Evolutionary conservation across 2,888 invertebrate genomes (phyloP), one percentile per base, ranked within the genome.

Genomic region (Drosophila rellima): DNA sequence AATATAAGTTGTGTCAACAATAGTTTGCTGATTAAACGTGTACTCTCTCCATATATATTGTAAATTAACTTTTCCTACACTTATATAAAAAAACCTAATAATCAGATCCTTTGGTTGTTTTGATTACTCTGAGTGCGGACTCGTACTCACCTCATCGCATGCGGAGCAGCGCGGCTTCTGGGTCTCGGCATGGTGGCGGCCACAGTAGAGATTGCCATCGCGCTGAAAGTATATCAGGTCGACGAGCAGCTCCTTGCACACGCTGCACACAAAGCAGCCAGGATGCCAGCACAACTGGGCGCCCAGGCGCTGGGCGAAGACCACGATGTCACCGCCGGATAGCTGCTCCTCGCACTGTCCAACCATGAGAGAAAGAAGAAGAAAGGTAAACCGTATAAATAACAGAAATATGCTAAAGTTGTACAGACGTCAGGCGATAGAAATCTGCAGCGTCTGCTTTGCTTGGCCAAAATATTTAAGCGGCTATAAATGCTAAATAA

Each of bases 161-260:
- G 98, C 98, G 6, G 98, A 97, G 93, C 99, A 99, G 69, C 99
- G 93, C 0, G 99, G 99, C 92, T 99, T 99, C 82, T 98, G 94
- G 5, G 97, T 96, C 94, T 99, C 99, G 2, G 99, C 98, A 93
- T 99, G 99, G 92, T 99, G 99, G 59, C 99, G 94, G 3, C 99
- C 99, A 93, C 99, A 99, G 94, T 97, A 99, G 45, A 99, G 94
- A 70, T 96, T 94, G 64, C 97, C 97, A 78, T 97, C 96, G 91
- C 96, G 95, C 95, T 95, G 96, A 94, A 99, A 99, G 94, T 99
- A 99, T 92, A 99, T 98, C 90, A 99, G 95, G 94, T 99, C 99
- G 44, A 99, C 98, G 70, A 99, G 95, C 75, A 99, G 95, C 93
- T 99, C 98, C 89, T 96, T 95, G 94, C 99, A 99, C 45, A 96